Evolutionary conservation across 2,797 vertebrate species (phyloP).

Genomic region (Oreonectes daqikongensis): DNA sequence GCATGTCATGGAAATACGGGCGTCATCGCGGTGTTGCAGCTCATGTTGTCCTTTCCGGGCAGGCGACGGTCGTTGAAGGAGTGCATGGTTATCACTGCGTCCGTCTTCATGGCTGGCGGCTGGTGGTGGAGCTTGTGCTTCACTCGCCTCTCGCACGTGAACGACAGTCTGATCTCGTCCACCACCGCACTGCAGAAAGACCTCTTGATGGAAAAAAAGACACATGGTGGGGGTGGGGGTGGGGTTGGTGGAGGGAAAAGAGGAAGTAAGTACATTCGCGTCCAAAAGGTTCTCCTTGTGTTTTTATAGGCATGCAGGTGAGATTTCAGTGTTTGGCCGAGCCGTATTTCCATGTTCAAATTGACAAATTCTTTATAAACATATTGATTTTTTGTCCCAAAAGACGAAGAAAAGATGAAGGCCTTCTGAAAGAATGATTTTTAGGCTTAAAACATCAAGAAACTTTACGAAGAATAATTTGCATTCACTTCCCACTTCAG

Average conservation of each 20-base stretch:
- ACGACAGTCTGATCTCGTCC: conserved; percentile 95
- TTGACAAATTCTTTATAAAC: no score
- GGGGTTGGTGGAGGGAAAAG: conserved; percentile 47
- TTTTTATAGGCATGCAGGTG: no score
- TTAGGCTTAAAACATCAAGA: no score
- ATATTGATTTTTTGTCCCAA: no score
- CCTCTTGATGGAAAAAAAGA: conserved; percentile 84
- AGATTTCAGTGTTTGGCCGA: no score
- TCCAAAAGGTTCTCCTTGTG: not conserved
- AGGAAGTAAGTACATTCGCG: conserved; percentile 57
- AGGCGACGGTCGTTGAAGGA: conserved; percentile 96
- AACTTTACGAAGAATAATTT: no score
- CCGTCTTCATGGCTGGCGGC: conserved; percentile 87
- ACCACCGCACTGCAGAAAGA: conserved; percentile 97
- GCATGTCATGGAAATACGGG: conserved; percentile 87
- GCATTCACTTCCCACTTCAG: no score
- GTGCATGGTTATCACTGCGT: conserved; percentile 99
- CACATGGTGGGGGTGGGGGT: conserved; percentile 65
- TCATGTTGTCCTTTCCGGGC: conserved; percentile 96
- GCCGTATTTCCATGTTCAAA: no score
- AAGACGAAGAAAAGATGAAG: no score
- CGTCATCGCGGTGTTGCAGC: conserved; percentile 89
- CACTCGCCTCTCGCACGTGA: conserved; percentile 95
- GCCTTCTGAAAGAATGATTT: no score
- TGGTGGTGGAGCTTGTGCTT: conserved; percentile 87